Base-by-base conservation (phyloP, 1,140 invertebrate species). In the Aplysia californica region DNA sequence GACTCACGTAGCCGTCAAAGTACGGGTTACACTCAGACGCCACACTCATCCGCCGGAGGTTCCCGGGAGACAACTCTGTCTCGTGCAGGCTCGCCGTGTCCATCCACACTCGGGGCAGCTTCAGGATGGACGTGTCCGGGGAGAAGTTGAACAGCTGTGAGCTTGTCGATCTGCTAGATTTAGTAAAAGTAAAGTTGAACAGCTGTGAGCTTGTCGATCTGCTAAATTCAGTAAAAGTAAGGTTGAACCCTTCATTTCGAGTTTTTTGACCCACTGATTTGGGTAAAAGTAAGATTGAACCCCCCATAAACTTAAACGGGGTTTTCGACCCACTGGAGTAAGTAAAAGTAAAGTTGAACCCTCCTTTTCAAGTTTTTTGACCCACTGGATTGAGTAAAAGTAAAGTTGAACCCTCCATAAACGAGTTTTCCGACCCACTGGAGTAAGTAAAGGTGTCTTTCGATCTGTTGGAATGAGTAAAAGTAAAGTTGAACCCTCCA, bases 1-100 rank as follows among this genome's bases (percentile, higher is more conserved):
- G 15, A 44, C 68, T 56, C 31, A 70, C 68, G 38, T 70, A 70
- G 3, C 68, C 44, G 18, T 70, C 68, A 55, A 70, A 56, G 38
- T 70, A 70, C 1, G 44, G 68, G 31, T 44, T 70, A 20, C 68
- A 56, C 44, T 70, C 68, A 31, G 68, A 70, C 0, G 68, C 21
- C 23, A 56, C 10, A 21, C 68, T 70, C 41, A 70, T 70, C 36
- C 68, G 55, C 26, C 68, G 44, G 4, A 5, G 33, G 23, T 70
- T 58, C 38, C 29, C 15, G 15, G 68, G 68, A 56, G 67, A 69
- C 15, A 56, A 26, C 36, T 70, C 68, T 56, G 55, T 26, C 10
- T 70, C 44, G 36, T 33, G 23, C 3, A 29, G 58, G 10, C 68
- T 70, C 1, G 68, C 36, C 1, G 44, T 70, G 68, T 70, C 68